Base-by-base conservation (phyloP, 2,113 vertebrate species). In the Cyprinodon variegatus region DNA sequence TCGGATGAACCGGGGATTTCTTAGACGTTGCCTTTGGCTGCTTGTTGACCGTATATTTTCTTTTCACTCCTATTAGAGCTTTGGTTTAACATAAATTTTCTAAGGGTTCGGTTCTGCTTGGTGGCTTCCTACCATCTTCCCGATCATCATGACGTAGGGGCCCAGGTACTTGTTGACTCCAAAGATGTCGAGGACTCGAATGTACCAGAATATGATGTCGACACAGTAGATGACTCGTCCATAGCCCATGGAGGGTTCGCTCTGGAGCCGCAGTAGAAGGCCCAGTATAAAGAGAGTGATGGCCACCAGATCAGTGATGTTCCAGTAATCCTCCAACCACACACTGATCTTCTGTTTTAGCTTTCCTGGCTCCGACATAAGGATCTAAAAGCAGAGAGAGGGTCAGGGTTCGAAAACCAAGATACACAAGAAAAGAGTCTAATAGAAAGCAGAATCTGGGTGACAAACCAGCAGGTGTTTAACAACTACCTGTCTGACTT, bases 61-160 rank as follows among this genome's bases (percentile, higher is more conserved):
- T n/a, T 17, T 7, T 29, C n/a, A 9, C 43, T 17, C 59, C 29
- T 20, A 6, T 64, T 3, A 39, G 3, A 40, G 6, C 38, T 22
- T 40, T 64, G 37, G 9, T 64, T 64, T 10, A 17, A 36, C 36
- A 40, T 9, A 40, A 10, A 7, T 4, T 43, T 12, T 43, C 13
- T 62, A 48, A 10, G 9, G 8, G 15, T 46, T 11, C 15, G 39
- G n/a, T 43, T 29, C 7, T 36, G 2, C 15, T 29, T 17, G 14
- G 4, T 8, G 53, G 59, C 4, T 7, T 39, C 68, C 17, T 86
- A 99, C 98, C 98, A 99, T 99, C 86, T 99, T 99, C 48, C 98
- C 98, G 38, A 99, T 99, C 98, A 99, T 99, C 98, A 99, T 99
- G 89, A 99, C 98, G 8, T 99, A 99, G 59, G 97, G 98, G 50